Conservation (phyloP, 2,888 invertebrate genomes). For the Rhabditoides inermis region DNA sequence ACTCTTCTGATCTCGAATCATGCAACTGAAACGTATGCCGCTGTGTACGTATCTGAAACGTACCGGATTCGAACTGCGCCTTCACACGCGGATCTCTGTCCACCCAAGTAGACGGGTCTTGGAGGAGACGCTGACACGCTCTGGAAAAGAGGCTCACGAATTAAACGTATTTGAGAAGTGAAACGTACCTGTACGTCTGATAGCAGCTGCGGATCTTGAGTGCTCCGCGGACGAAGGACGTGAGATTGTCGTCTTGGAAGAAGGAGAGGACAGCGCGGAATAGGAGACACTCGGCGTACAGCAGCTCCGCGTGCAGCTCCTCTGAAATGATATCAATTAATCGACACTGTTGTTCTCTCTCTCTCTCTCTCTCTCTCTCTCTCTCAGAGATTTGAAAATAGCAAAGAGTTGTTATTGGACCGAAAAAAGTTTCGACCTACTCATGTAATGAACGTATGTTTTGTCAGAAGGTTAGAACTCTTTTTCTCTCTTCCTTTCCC, state of each 20-base stretch:
- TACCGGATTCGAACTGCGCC: slow-evolving; percentile 57
- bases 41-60: no score
- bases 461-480: no score
- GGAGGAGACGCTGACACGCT: slow-evolving; percentile 74
- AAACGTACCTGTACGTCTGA: slow-evolving; percentile 73
- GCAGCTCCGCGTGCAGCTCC: slow-evolving; percentile 75
- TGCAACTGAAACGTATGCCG: no score
- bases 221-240: slow-evolving; percentile 83
- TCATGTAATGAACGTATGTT: no score
- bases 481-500: background rate
- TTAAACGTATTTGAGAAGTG: slow-evolving; percentile 1
- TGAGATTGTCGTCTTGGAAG: slow-evolving; percentile 84
- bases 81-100: slow-evolving; percentile 27
- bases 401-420: no score
- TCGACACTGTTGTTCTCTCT: background rate
- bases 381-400: background rate
- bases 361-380: slow-evolving; percentile 55
- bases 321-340: slow-evolving; percentile 27
- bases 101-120: slow-evolving; percentile 64
- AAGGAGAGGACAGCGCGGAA: slow-evolving; percentile 81
- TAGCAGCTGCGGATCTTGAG: slow-evolving; percentile 83
- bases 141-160: slow-evolving; percentile 62
- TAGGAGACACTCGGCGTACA: slow-evolving; percentile 82
- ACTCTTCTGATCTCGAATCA: no score
- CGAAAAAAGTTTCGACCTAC: background rate